Conservation (phyloP, 1,140 invertebrate genomes). For the Neodiprion virginianus region DNA sequence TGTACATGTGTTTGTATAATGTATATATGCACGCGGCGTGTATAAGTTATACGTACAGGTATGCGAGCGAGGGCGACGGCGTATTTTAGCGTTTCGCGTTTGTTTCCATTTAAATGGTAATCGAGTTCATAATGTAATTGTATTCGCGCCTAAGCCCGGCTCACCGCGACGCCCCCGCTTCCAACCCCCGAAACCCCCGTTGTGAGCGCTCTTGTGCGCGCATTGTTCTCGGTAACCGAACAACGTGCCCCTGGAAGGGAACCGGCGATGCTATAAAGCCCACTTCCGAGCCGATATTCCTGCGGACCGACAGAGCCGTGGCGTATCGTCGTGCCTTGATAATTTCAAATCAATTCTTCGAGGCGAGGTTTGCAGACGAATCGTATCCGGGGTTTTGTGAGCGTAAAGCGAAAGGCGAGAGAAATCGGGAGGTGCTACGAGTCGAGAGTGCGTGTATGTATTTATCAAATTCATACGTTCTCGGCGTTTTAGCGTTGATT, state of each 20-base stretch:
- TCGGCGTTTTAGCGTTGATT: no score
- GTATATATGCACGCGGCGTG: constrained; percentile 22
- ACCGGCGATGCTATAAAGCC: constrained; percentile 44
- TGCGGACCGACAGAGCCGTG: not conserved
- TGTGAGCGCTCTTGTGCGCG: constrained; percentile 40
- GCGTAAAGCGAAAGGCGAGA: no score
- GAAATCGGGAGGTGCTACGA: no score
- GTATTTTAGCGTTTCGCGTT: constrained; percentile 63
- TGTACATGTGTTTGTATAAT: not conserved
- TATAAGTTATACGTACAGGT: constrained; percentile 12
- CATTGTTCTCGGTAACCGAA: constrained; percentile 54
- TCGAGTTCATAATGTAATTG: constrained; percentile 64
- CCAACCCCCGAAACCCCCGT: constrained; percentile 40
- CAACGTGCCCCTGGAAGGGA: constrained; percentile 38
- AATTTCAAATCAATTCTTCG: not conserved
- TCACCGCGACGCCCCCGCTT: constrained; percentile 42
- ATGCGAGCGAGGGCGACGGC: constrained; percentile 36
- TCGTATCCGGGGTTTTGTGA: no score
- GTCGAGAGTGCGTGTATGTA: no score
- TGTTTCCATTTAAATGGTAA: constrained; percentile 65
- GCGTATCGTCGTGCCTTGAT: not conserved
- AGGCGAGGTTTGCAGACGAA: no score
- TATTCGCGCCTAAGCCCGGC: constrained; percentile 60
- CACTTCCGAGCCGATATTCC: constrained; percentile 43
- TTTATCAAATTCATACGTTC: no score